Percentiles rank a stretch among this genome's conserved stretches.
Conservation (phyloP, 1,140 invertebrate species). For the Drosophila sp. region DNA sequence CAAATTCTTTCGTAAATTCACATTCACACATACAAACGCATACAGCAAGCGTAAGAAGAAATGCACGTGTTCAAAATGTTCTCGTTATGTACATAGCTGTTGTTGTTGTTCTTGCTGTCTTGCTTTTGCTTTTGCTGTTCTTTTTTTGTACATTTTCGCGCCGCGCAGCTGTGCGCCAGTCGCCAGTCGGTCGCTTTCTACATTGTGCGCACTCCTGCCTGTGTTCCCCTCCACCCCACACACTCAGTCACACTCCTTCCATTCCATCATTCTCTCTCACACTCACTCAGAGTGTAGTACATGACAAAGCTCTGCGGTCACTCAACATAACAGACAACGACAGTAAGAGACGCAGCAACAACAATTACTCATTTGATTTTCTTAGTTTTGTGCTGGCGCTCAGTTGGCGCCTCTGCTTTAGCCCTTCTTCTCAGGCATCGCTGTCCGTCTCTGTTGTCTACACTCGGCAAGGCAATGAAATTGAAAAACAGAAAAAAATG, state of each 20-base stretch:
- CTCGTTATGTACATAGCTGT: slow-evolving; percentile 59
- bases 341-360: slow-evolving; percentile 36
- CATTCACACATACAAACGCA: slow-evolving; percentile 48
- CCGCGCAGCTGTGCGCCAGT: slow-evolving; percentile 80
- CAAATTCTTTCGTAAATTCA: slow-evolving; percentile 65
- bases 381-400: slow-evolving; percentile 47
- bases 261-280: not conserved
- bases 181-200: slow-evolving; percentile 75
- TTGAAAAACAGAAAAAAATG: slow-evolving; percentile 16
- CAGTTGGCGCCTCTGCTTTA: slow-evolving; percentile 62
- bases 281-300: not conserved
- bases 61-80: slow-evolving; percentile 81
- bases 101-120: slow-evolving; percentile 48
- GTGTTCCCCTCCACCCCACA: slow-evolving; percentile 5
- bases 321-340: slow-evolving; percentile 57
- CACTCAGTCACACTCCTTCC: slow-evolving; percentile 9
- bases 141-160: slow-evolving; percentile 67
- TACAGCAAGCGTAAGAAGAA: slow-evolving; percentile 69
- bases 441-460: slow-evolving; percentile 5
- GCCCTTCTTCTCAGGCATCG: slow-evolving; percentile 25
- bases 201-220: slow-evolving; percentile 34
- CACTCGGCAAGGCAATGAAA: slow-evolving; percentile 35
- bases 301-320: slow-evolving; percentile 59
- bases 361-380: slow-evolving; percentile 66
- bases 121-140: slow-evolving; percentile 47